A percentile compares a stretch with the other conserved stretches of the same genome.
These are phyloP conservation scores for Diplolepis rosae DNA, from an alignment of 2,888 invertebrate species.

Conservation along the genomic window DNA sequence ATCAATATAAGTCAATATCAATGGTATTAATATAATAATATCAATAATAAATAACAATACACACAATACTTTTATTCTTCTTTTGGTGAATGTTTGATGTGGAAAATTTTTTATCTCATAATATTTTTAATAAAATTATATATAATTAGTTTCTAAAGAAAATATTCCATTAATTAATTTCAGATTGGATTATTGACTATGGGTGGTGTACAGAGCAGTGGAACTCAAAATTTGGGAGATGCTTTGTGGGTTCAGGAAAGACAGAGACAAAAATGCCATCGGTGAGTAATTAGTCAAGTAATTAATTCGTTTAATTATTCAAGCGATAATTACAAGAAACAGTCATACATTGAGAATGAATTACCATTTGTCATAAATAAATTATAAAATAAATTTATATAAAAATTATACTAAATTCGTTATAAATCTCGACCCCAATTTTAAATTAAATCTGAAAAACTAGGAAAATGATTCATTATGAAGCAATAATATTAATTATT, in stretches of 20 bases:
- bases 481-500: conserved; percentile 10
- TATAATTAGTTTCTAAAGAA: too few relatives aligned
- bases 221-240: conserved; percentile 68
- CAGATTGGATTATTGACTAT: conserved; percentile 50
- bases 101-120: conserved; percentile 6
- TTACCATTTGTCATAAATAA: too few relatives aligned
- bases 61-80: too few relatives aligned
- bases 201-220: conserved; percentile 69
- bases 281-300: conserved; percentile 56
- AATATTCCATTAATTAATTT: too few relatives aligned
- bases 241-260: conserved; percentile 71
- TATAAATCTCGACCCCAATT: conserved; percentile 12
- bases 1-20: too few relatives aligned
- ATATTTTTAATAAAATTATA: too few relatives aligned
- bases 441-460: conserved; percentile 3
- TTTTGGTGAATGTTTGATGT: background rate
- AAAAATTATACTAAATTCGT: too few relatives aligned
- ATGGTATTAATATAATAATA: too few relatives aligned
- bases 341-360: too few relatives aligned
- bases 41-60: too few relatives aligned
- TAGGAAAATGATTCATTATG: conserved; percentile 14
- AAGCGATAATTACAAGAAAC: too few relatives aligned
- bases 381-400: too few relatives aligned
- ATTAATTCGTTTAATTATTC: background rate
- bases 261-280: conserved; percentile 65